Conservation (phyloP, 1,140 invertebrate species). For the Myzus persicae region DNA sequence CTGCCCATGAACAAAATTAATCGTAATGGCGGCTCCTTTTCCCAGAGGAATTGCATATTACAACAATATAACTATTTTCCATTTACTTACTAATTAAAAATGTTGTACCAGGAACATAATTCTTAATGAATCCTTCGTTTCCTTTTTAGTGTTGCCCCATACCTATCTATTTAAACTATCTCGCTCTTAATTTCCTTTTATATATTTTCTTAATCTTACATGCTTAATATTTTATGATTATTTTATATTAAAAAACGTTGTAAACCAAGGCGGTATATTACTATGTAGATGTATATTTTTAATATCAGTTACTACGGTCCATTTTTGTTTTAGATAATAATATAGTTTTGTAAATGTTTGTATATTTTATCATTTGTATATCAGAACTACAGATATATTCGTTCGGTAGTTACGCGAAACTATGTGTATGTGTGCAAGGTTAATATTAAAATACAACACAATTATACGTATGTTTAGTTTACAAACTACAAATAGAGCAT, state of each 20-base stretch:
- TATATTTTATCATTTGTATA: background rate
- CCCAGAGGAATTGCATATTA: slow-evolving; percentile 31
- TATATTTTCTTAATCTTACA: background rate
- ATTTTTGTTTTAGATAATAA: background rate
- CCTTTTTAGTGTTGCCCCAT: background rate
- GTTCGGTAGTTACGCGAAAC: background rate
- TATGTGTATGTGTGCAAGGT: background rate
- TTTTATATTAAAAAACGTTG: background rate
- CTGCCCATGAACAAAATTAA: slow-evolving; percentile 48
- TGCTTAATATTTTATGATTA: slow-evolving; percentile 13
- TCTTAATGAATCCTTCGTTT: slow-evolving; percentile 51
- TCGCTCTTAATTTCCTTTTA: slow-evolving; percentile 34
- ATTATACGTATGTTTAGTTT: background rate
- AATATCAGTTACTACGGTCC: background rate
- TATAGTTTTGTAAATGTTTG: slow-evolving; percentile 17
- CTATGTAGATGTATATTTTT: background rate
- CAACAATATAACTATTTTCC: slow-evolving; percentile 44
- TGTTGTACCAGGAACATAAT: slow-evolving; percentile 44
- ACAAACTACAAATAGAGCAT: background rate
- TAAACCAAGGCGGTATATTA: background rate
- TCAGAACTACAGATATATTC: background rate
- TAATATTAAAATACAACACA: background rate
- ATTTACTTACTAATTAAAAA: slow-evolving; percentile 57
- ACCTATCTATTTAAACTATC: slow-evolving; percentile 20
- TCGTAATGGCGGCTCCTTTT: background rate